phyloP scores from a whole-genome alignment of 2,113 vertebrate species.

The Girardinichthys multiradiatus region DNA sequence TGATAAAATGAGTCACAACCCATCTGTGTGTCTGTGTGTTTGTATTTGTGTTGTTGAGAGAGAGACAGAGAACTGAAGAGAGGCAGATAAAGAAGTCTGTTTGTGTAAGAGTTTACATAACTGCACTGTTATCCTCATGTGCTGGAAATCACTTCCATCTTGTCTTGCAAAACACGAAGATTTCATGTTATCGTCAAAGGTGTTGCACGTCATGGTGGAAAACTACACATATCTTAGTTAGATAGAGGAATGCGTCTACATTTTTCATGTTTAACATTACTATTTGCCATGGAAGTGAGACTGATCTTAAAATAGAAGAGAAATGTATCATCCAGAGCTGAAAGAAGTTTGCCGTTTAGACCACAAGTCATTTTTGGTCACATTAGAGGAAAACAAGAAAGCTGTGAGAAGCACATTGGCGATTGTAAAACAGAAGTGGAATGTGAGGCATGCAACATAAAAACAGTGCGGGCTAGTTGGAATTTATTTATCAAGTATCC shows the following conservation, averaged over 20 bases:
- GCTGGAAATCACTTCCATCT: conserved; percentile 52
- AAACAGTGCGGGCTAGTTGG: conserved; percentile 75
- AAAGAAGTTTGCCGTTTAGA: conserved; percentile 58
- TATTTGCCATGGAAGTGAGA: conserved; percentile 36
- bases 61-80: neutral
- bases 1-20: conserved; percentile 65
- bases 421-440: conserved; percentile 78
- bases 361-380: conserved; percentile 71
- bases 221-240: conserved; percentile 21
- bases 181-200: conserved; percentile 45
- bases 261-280: conserved; percentile 17
- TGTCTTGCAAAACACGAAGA: conserved; percentile 54
- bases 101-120: conserved; percentile 35
- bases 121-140: conserved; percentile 10
- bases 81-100: neutral
- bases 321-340: conserved; percentile 52
- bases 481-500: conserved; percentile 77
- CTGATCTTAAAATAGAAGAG: conserved; percentile 56
- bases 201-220: conserved; percentile 11
- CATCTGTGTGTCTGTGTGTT: conserved; percentile 29
- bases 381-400: conserved; percentile 72
- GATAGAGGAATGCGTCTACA: conserved; percentile 33
- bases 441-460: conserved; percentile 76
- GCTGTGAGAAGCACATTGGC: conserved; percentile 71
- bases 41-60: conserved; percentile 4